Evolutionary conservation across 37 sponge, comb jelly and placozoan species (phyloP).

Genomic region (Bolinopsis microptera): DNA sequence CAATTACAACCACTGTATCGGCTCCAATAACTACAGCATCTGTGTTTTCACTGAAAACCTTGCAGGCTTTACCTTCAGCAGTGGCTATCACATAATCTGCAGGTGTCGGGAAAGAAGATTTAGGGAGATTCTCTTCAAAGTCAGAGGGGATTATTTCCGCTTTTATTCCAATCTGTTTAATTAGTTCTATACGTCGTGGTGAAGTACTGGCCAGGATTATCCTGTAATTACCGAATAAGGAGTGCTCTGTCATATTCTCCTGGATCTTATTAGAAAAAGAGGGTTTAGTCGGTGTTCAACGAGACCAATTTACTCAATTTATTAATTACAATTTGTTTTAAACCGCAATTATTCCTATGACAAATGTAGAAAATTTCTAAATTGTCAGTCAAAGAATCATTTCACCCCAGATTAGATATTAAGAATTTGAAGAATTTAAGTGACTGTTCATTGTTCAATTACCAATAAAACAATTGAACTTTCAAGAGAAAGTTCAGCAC

Average conservation of each 20-base stretch:
- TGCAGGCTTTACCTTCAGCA: slow-evolving; percentile 22
- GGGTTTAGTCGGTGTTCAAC: too few relatives aligned
- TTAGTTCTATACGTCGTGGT: background rate
- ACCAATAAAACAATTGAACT: too few relatives aligned
- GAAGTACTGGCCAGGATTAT: slow-evolving; percentile 48
- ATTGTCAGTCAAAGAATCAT: too few relatives aligned
- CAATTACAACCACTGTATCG: slow-evolving; percentile 32
- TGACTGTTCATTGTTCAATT: too few relatives aligned
- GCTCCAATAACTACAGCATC: slow-evolving; percentile 43
- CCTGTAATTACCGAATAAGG: background rate
- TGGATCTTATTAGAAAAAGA: too few relatives aligned
- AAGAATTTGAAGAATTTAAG: too few relatives aligned
- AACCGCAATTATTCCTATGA: too few relatives aligned
- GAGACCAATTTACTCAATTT: too few relatives aligned
- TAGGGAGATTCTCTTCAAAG: slow-evolving; percentile 54
- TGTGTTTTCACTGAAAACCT: background rate
- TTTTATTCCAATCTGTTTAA: background rate
- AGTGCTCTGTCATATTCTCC: background rate
- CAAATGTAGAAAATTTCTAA: too few relatives aligned
- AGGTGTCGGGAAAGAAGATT: background rate
- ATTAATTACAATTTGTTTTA: too few relatives aligned
- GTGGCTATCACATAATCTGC: slow-evolving; percentile 29
- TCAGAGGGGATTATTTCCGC: slow-evolving; percentile 51
- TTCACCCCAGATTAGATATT: too few relatives aligned
- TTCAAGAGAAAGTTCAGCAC: too few relatives aligned